Base-by-base conservation (phyloP, 2,113 vertebrate species). In the Lagopus muta region DNA sequence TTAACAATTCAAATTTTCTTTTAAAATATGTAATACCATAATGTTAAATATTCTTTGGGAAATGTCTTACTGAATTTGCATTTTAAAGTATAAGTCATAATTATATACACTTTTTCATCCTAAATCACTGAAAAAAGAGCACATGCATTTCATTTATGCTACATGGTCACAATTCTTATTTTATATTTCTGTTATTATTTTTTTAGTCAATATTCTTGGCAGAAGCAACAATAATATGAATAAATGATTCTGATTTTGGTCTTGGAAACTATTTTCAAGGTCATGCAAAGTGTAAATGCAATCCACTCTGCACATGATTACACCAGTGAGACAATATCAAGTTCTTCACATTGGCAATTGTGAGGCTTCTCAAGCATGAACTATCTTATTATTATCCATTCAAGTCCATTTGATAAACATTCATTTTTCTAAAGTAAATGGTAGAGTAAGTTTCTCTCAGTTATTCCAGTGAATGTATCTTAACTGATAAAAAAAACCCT, bases 281-380 rank as follows among this genome's bases (percentile, higher is more conserved):
- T 97, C 97, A 93, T 65, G 43, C 42, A 72, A 90, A 64, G 65
- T 80, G n/a, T 47, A 34, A 91, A 54, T 30, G 19, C n/a, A 78
- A 15, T 77, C 72, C 52, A 8, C 2, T 75, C 67, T 87, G 89
- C 83, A 77, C 2, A 27, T 61, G 82, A 86, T 86, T 73, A 66
- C 9, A 4, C 34, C 81, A 36, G 16, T 36, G 65, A 96, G 85
- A 95, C 92, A 94, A 95, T 95, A 97, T 87, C 58, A 32, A 24
- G n/a, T 60, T 90, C 88, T 94, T 78, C 88, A 57, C 66, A 45
- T 3, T 72, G 86, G 91, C 21, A 83, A 91, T 92, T 60, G 64
- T 67, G 79, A 82, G 82, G 22, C 58, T 97, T 90, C 94, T 98
- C 94, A 97, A 96, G 97, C 98, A 96, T 98, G 96, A 98, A 97